These are phyloP conservation scores for Clistopyga incitator DNA, from an alignment of 2,888 invertebrate species.

Conservation along the genomic window DNA sequence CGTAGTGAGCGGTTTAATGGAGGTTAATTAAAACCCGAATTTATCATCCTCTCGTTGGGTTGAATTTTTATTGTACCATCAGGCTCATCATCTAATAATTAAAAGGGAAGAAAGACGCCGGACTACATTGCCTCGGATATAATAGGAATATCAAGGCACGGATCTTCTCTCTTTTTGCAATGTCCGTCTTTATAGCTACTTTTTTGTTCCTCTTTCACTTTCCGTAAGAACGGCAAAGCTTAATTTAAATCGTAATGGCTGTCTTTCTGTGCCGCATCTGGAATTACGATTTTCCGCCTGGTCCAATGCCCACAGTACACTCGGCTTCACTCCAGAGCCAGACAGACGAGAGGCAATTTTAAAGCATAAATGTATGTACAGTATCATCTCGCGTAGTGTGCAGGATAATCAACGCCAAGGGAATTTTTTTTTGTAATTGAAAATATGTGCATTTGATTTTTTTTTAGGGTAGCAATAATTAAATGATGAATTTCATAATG, in stretches of 20 bases:
- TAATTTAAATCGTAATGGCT: constrained; percentile 33
- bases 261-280: background rate
- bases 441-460: background rate
- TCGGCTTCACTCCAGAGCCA: constrained; percentile 7
- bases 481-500: too few species aligned
- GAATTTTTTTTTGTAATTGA: background rate
- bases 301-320: background rate
- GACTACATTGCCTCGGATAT: constrained; percentile 7
- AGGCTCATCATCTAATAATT: constrained; percentile 11
- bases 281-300: constrained; percentile 26
- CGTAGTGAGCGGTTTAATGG: background rate
- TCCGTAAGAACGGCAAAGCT: background rate
- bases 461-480: too few species aligned
- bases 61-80: constrained; percentile 5
- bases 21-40: background rate
- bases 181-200: background rate
- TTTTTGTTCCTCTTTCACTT: background rate
- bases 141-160: background rate
- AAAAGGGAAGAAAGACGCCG: background rate
- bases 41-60: constrained; percentile 7
- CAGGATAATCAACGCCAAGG: background rate
- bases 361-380: background rate
- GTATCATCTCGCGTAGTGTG: background rate
- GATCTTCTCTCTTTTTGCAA: background rate
- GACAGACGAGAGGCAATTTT: background rate